Conservation (phyloP, 2,888 invertebrate species). For the Philopedon plagiatum region DNA sequence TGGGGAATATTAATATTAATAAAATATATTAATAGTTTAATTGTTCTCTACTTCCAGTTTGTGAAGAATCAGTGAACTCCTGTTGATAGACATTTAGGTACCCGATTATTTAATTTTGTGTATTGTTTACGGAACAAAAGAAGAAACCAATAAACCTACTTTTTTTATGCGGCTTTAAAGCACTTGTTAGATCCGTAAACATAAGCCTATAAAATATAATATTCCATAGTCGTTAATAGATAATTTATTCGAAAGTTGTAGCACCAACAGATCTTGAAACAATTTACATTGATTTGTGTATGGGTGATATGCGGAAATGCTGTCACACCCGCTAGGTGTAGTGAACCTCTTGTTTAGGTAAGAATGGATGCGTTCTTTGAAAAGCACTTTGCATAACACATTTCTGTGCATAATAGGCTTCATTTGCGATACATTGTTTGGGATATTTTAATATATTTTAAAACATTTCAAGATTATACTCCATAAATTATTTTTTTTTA, state of each 20-base stretch:
- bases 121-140: too few species aligned
- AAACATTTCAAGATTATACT: too few species aligned
- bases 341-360: conserved; percentile 22
- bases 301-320: conserved; percentile 32
- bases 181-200: neutral
- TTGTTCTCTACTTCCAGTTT: too few species aligned
- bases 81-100: too few species aligned
- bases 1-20: too few species aligned
- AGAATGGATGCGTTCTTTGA: conserved; percentile 30
- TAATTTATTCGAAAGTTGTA: conserved; percentile 19
- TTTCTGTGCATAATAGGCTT: neutral
- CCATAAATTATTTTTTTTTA: too few species aligned
- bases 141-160: neutral
- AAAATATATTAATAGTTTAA: too few species aligned
- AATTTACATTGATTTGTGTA: conserved; percentile 35
- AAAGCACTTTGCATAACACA: conserved; percentile 22
- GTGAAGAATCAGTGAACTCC: too few species aligned
- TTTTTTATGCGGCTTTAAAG: neutral
- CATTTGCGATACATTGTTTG: neutral
- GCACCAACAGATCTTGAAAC: conserved; percentile 24
- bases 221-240: conserved; percentile 4
- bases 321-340: conserved; percentile 33
- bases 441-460: neutral
- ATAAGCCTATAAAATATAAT: neutral
- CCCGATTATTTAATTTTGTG: too few species aligned